Base-by-base conservation (phyloP, 2,797 vertebrate genomes). In the Coccyzus lansbergi region DNA sequence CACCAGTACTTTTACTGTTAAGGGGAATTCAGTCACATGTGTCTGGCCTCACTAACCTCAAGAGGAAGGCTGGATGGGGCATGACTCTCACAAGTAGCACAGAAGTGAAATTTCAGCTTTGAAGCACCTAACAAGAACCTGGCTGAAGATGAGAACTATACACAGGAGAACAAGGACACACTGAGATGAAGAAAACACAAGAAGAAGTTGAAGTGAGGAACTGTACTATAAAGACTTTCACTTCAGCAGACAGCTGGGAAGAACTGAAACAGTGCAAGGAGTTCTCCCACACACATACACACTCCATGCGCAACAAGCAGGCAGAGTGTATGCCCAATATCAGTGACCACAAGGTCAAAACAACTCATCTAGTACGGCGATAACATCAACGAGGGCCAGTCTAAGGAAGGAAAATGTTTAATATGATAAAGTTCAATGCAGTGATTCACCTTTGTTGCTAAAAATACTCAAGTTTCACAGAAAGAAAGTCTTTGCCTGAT, bases 131-230 rank as follows among this genome's bases (percentile, higher is more conserved):
- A 16, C 7, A 40, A 58, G 49, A 58, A 28, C 42, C 24, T 31
- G 22, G 31, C 34, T 63, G 28, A 49, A 48, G 51, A 65, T 6
- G 17, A 31, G 40, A 71, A 42, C 24, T 52, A 59, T 51, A 87
- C 51, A 21, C 8, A 3, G 15, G 28, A 88, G 52, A 63, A 16
- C 40, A 67, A 0, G 14, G 69, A 68, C 40, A 81, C 19, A 51
- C 40, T 64, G 68, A 92, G 40, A 85, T 46, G 82, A 87, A 74
- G 36, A 92, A 56, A 79, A 29, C 7, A 52, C 44, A 87, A 85
- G 86, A 46, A 93, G 88, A 74, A 87, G 83, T n/a, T 55, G 34
- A 77, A 92, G 84, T 22, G 60, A 93, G 91, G 85, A 96, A 95
- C 56, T 68, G 29, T 36, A 16, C 31, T 63, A 11, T 5, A 6